These are phyloP conservation scores for Tenebrio molitor DNA, from an alignment of 1,140 invertebrate genomes.

Conservation along the genomic window DNA sequence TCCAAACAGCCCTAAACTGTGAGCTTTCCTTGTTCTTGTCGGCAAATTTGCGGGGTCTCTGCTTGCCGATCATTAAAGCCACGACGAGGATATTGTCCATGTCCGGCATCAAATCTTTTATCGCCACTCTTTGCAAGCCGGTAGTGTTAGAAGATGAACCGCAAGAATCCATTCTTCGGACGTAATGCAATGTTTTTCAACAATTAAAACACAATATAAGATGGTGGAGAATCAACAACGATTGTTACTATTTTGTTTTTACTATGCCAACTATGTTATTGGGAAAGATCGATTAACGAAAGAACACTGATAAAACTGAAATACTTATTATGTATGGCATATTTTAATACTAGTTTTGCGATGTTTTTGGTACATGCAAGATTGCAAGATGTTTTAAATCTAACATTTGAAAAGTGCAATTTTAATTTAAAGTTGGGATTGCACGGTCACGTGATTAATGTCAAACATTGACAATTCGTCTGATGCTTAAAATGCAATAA, in stretches of 20 bases:
- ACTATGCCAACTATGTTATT: too few species aligned
- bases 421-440: too few species aligned
- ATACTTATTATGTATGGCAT: too few species aligned
- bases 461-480: too few species aligned
- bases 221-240: too few species aligned
- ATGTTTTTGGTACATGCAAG: not conserved
- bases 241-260: too few species aligned
- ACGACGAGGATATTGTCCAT: conserved; percentile 60
- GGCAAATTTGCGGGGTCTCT: conserved; percentile 57
- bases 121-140: conserved; percentile 53
- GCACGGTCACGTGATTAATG: too few species aligned
- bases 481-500: too few species aligned
- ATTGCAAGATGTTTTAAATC: not conserved
- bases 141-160: conserved; percentile 21
- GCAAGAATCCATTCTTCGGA: conserved; percentile 10
- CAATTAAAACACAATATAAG: conserved; percentile 2
- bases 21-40: conserved; percentile 41
- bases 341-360: not conserved
- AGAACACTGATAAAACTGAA: too few species aligned
- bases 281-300: too few species aligned
- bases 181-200: not conserved
- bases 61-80: conserved; percentile 62
- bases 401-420: not conserved
- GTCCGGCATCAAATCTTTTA: conserved; percentile 58
- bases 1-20: conserved; percentile 70